These are phyloP conservation scores for Gadopsis bispinosus DNA, from an alignment of 2,797 vertebrate species.

Conservation along the genomic window DNA sequence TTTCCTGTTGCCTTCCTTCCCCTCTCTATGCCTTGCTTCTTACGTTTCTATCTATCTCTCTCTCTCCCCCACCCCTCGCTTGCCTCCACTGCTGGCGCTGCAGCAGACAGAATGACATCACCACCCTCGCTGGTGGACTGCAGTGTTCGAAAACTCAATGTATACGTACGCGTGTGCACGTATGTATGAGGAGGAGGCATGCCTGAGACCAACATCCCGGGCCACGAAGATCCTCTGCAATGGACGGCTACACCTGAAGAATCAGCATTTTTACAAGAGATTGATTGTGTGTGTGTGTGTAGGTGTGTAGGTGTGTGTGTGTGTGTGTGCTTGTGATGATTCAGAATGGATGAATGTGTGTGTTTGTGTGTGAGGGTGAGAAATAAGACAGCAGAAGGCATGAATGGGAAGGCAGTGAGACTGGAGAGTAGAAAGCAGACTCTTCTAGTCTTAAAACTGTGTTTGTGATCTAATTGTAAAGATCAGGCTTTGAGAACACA, in stretches of 20 bases:
- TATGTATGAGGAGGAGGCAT: neutral
- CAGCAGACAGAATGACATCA: slow-evolving; percentile 86
- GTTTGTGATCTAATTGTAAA: slow-evolving; percentile 11
- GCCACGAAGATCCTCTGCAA: neutral
- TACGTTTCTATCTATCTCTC: slow-evolving; percentile 18
- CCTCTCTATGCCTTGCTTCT: slow-evolving; percentile 29
- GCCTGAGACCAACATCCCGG: slow-evolving; percentile 5
- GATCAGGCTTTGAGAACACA: slow-evolving; percentile 11
- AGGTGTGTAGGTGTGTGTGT: slow-evolving; percentile 20
- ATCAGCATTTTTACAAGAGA: slow-evolving; percentile 20
- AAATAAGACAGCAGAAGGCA: slow-evolving; percentile 10
- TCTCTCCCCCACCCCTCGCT: slow-evolving; percentile 22
- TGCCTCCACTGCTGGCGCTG: slow-evolving; percentile 73
- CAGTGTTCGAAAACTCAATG: slow-evolving; percentile 69
- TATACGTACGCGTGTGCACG: slow-evolving; percentile 18
- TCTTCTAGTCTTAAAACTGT: neutral
- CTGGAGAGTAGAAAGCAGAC: slow-evolving; percentile 5
- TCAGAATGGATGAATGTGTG: slow-evolving; percentile 13
- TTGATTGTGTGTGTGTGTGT: slow-evolving; percentile 16
- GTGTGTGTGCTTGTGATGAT: slow-evolving; percentile 3
- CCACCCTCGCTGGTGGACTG: slow-evolving; percentile 68
- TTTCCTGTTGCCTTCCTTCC: slow-evolving; percentile 36
- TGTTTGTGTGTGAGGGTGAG: neutral
- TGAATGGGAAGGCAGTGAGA: slow-evolving; percentile 7
- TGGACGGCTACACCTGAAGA: neutral